Conservation (phyloP, 2,888 invertebrate species). For the Oligia latruncula region DNA sequence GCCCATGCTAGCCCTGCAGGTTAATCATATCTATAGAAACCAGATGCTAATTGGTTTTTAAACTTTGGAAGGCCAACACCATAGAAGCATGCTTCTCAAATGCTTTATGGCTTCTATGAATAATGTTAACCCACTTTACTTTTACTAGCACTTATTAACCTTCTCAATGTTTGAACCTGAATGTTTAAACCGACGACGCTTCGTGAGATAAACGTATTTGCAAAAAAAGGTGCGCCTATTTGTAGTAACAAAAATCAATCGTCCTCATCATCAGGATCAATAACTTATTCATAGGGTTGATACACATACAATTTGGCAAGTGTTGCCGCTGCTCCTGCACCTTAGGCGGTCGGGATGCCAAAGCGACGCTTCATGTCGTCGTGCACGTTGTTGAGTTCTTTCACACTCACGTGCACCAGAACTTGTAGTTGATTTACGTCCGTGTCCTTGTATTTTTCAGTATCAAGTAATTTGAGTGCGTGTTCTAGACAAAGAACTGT, state of each 20-base stretch:
- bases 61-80: not conserved
- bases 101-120: not conserved
- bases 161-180: not conserved
- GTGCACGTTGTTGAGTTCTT: constrained; percentile 20
- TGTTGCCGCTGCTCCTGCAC: not conserved
- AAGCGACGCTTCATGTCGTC: constrained; percentile 30
- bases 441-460: not conserved
- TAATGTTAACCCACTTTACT: not conserved
- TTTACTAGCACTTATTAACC: not conserved
- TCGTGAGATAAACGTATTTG: too few species aligned
- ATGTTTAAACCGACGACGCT: not conserved
- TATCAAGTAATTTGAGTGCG: constrained; percentile 63
- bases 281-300: not conserved
- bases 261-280: not conserved
- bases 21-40: not conserved
- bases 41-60: not conserved
- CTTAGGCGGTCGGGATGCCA: not conserved
- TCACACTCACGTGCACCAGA: constrained; percentile 10
- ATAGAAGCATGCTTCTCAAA: not conserved
- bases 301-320: not conserved
- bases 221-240: too few species aligned
- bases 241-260: not conserved
- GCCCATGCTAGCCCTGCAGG: too few species aligned
- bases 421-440: not conserved
- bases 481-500: constrained; percentile 72